Conservation (phyloP, 2,888 invertebrate genomes). For the Morpho helenor region DNA sequence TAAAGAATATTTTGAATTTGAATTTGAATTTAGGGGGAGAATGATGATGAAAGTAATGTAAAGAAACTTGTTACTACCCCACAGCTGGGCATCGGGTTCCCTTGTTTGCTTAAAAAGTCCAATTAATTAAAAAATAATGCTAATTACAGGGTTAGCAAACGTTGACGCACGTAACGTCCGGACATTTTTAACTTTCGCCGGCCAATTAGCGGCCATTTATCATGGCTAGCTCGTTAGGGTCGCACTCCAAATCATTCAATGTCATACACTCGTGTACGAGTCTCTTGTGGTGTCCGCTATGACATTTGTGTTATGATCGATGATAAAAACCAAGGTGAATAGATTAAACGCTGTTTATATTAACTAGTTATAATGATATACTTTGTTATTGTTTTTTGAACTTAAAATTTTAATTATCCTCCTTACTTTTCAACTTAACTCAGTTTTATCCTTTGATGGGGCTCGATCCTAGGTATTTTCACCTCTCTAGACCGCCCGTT, state of each 20-base stretch:
- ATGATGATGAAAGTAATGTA: too few species aligned
- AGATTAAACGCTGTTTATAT: neutral
- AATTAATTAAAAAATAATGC: neutral
- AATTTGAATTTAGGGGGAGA: too few species aligned
- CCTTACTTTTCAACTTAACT: too few species aligned
- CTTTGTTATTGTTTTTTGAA: too few species aligned
- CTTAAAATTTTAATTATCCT: too few species aligned
- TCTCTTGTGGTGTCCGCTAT: conserved; percentile 8
- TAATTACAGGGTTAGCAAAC: neutral
- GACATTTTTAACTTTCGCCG: conserved; percentile 17
- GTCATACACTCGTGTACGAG: conserved; percentile 18
- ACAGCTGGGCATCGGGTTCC: too few species aligned
- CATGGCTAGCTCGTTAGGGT: conserved; percentile 40
- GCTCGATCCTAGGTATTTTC: too few species aligned
- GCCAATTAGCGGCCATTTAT: conserved; percentile 43
- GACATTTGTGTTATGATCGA: conserved; percentile 17
- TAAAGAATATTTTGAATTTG: too few species aligned
- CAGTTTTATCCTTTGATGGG: too few species aligned
- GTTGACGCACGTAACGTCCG: conserved; percentile 3
- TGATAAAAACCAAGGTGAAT: conserved; percentile 2
- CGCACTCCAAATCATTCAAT: conserved; percentile 31
- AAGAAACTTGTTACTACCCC: too few species aligned
- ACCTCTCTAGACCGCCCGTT: too few species aligned
- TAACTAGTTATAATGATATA: too few species aligned
- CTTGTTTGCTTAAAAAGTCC: neutral